Evolutionary conservation across 2,797 vertebrate species (phyloP).

Genomic region (Erpetoichthys calabaricus): DNA sequence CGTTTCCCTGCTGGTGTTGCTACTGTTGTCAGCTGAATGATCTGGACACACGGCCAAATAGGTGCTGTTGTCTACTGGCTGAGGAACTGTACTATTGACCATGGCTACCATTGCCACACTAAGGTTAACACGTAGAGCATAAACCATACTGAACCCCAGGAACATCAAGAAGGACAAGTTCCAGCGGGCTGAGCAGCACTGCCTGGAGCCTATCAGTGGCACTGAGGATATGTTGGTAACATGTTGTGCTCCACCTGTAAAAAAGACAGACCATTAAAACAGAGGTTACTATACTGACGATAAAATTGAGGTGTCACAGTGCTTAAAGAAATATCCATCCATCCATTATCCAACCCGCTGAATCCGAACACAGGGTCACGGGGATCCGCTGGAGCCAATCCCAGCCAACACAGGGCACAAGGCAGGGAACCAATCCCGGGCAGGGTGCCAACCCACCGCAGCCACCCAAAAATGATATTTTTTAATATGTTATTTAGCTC

Average conservation of each 20-base stretch:
- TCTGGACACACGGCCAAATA: slow-evolving; percentile 27
- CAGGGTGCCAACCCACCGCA: no score
- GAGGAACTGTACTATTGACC: slow-evolving; percentile 48
- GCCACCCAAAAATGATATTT: no score
- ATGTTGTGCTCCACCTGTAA: no score
- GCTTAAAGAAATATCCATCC: no score
- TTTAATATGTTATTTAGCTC: no score
- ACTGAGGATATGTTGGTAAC: no score
- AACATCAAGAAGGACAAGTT: slow-evolving; percentile 67
- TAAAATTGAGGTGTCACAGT: no score
- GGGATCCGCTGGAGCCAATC: no score
- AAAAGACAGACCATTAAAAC: slow-evolving; percentile 5
- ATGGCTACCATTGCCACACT: slow-evolving; percentile 74
- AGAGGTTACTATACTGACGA: background rate
- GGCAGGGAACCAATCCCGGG: no score
- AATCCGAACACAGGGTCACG: no score
- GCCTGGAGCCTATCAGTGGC: slow-evolving; percentile 28
- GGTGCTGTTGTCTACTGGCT: slow-evolving; percentile 22
- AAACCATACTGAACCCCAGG: slow-evolving; percentile 59
- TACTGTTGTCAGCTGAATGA: slow-evolving; percentile 13
- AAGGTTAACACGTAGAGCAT: slow-evolving; percentile 68
- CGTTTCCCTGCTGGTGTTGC: slow-evolving; percentile 25
- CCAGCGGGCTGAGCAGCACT: slow-evolving; percentile 58
- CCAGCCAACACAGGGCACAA: no score
- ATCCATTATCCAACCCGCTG: no score